These are phyloP conservation scores for Eupsittula cactorum DNA, from an alignment of 2,113 vertebrate genomes.

Conservation along the genomic window DNA sequence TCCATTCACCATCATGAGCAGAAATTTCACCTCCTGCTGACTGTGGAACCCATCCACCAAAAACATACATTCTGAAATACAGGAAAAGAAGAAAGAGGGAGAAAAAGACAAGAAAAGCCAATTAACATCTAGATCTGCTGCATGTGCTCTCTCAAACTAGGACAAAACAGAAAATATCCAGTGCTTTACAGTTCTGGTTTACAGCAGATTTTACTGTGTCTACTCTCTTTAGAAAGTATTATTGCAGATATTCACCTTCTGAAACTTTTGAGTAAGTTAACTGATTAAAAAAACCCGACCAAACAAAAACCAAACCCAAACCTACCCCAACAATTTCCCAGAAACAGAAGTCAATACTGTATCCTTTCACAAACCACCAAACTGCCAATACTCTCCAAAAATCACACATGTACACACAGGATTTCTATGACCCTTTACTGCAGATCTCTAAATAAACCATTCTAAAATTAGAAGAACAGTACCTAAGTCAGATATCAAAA, in stretches of 20 bases:
- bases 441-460: neutral
- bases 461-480: neutral
- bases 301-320: neutral
- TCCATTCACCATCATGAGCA: slow-evolving; percentile 85
- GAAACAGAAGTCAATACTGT: neutral
- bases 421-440: neutral
- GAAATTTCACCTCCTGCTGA: slow-evolving; percentile 75
- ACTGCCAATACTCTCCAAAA: neutral
- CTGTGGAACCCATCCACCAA: slow-evolving; percentile 95
- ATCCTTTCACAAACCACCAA: neutral
- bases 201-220: neutral
- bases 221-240: neutral
- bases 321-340: neutral
- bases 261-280: neutral
- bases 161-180: neutral
- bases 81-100: neutral
- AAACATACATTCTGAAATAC: slow-evolving; percentile 90
- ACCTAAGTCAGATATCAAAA: neutral
- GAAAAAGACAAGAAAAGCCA: slow-evolving; percentile 1
- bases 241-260: neutral
- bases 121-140: slow-evolving; percentile 33
- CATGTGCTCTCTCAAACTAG: slow-evolving; percentile 28
- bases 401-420: neutral
- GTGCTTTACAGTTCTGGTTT: neutral
- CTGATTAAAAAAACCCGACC: neutral